phyloP scores from a whole-genome alignment of 2,113 vertebrate genomes.

The Ptilonorhynchus violaceus region DNA sequence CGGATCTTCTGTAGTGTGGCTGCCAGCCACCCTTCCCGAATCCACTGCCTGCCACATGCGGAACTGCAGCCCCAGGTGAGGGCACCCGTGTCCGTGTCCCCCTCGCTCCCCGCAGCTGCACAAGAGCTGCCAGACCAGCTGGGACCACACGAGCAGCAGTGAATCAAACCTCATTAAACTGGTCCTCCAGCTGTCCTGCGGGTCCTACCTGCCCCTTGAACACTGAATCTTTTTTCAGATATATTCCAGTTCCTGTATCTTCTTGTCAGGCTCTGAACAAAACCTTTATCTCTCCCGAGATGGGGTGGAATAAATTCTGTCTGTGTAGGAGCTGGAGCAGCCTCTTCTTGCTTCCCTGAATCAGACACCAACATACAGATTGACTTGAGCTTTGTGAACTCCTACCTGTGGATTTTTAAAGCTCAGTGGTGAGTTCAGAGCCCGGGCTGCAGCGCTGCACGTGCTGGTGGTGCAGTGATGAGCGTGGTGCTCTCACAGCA shows the following conservation, averaged over 20 bases:
- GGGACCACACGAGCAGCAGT: not conserved
- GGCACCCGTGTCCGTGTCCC: not conserved
- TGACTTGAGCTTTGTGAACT: not conserved
- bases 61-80: not conserved
- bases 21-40: not conserved
- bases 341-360: not conserved
- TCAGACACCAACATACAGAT: not conserved
- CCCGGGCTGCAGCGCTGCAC: fast-evolving
- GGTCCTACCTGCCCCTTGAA: not conserved
- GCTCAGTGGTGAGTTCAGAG: not conserved
- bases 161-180: not conserved
- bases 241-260: not conserved
- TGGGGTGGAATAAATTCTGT: not conserved
- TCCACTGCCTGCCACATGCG: fast-evolving
- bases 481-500: fast-evolving
- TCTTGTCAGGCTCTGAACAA: not conserved
- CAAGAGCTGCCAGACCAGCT: not conserved
- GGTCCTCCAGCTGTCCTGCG: not conserved
- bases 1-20: not conserved
- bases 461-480: fast-evolving
- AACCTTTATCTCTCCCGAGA: not conserved
- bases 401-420: not conserved
- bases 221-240: too few species aligned
- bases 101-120: not conserved
- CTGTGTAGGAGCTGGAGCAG: not conserved